Evolutionary conservation across 1,140 invertebrate species (phyloP), one percentile per base, ranked within the genome.

Genomic region (Apocrypta bakeri): DNA sequence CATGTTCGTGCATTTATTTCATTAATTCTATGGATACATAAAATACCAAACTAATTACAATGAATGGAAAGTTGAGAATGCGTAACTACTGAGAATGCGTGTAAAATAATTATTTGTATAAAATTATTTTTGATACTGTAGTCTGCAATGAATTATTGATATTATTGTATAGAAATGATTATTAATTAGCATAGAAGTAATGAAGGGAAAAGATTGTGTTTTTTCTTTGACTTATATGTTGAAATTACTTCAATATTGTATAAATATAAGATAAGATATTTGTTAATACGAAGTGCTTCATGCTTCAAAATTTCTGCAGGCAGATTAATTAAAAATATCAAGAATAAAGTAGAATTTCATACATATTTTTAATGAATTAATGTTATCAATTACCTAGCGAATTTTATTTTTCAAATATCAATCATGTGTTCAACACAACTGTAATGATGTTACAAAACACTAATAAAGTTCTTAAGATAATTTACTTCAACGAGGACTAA

Each of bases 1-100:
- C 77, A 0, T 90, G 90, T 72, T 74, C 72, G 27, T 24, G 12
- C 31, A 37, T 27, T 73, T 81, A 63, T 73, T 63, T 81, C n/a
- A 73, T 81, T 37, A 79, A 24, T 27, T 33, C 78, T 56, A 33
- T 56, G 9, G 78, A 71, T 2, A 11, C 27, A 33, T 79, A 72
- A 56, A 37, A 1, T 21, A 33, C n/a, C 7, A 72, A 21, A n/a
- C 21, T 74, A 74, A 61, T 29, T 61, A 21, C 29, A 24, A 11
- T 61, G 25, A 31, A 31, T 31, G 14, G 63, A 33, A 29, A n/a
- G 56, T 33, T 31, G 0, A 66, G 29, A n/a, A n/a, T n/a, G n/a
- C n/a, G n/a, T n/a, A n/a, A n/a, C n/a, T n/a, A n/a, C 48, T 63
- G 2, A 76, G 63, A 63, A 76, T 31, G 24, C 25, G 63, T 63